Evolutionary conservation across 2,113 vertebrate species (phyloP), one percentile per base, ranked within the genome.

Genomic region (Haliaeetus leucogaster): DNA sequence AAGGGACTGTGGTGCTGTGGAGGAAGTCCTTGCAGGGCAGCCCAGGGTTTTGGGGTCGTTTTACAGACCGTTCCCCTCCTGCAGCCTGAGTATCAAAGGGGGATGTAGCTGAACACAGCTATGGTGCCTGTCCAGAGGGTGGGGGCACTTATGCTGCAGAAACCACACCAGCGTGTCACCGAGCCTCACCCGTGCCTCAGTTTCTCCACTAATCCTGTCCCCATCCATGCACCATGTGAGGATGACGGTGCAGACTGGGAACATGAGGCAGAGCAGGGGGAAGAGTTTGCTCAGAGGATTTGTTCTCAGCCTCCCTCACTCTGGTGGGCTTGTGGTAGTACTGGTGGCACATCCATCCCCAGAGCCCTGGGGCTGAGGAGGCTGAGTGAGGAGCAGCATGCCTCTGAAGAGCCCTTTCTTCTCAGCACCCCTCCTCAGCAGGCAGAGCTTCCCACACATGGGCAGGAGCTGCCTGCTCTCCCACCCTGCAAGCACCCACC

Each of bases 261-360:
- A 27, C 59, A 52, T 11, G 7, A 73, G 50, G 59, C 67, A 56
- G n/a, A 74, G 47, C 4, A 4, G 25, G 42, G 19, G 26, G 36
- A 17, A 63, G 65, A 32, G n/a, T 26, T 19, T 56, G 56, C 36
- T 72, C 42, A 7, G 56, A 32, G 27, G 36, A 22, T 43, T 58
- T 65, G 30, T 50, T 58, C 42, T 79, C 62, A 45, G 62, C 38
- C 19, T 61, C 45, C 34, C 45, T 80, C 52, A 30, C 16, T 12
- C 45, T 38, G 9, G 16, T 21, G 56, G 21, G 25, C 42, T 65
- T 55, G n/a, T 78, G 50, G 42, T 68, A n/a, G 52, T 53, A 45
- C 32, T 0, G 0, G 36, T 53, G 59, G 21, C 36, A 26, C 2
- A 1, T 53, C 43, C 1, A 9, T 45, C 19, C 11, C 11, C 53